Evolutionary conservation across 2,888 invertebrate genomes (phyloP), one percentile per base, ranked within the genome.

Genomic region (Boloria selene): DNA sequence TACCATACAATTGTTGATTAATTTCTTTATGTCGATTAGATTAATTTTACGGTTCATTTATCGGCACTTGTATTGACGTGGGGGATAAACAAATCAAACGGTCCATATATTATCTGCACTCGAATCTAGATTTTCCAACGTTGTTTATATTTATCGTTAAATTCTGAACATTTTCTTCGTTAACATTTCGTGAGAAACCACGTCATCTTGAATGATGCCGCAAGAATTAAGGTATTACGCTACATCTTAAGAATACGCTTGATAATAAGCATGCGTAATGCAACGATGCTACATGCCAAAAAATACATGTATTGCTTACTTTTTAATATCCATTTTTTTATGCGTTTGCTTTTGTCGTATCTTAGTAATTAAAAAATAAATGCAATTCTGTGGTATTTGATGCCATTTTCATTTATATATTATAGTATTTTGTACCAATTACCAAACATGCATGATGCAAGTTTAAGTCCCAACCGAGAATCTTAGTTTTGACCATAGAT

Each of bases 21-120:
- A 64, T 60, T 49, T 49, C 67, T 63, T 67, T 70, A 68, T 68
- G 59, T 52, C 56, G 63, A 69, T 61, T 64, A 72, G 66, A 68
- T 70, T 73, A 62, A 68, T 68, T 72, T 69, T 67, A 70, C 64
- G 72, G 65, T 69, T 63, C 64, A 64, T 73, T 72, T 73, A n/a
- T 31, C n/a, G 17, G 18, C n/a, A 13, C 44, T 52, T 56, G 45
- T 13, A 26, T 26, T 56, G 45, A 56, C 16, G 13, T 26, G 44
- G 4, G 44, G 56, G 26, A 18, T 26, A 31, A n/a, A 22, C 5
- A 22, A 5, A 22, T 13, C 26, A 44, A 44, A 22, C 31, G 13
- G 22, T 22, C 22, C 22, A 44, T 56, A 56, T 10, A 44, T 1
- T 38, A 10, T 38, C 2, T 7, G 7, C 10, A 38, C 31, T 38